These are phyloP conservation scores for Drymonia ruficornis DNA, from an alignment of 2,888 invertebrate species.

Conservation along the genomic window DNA sequence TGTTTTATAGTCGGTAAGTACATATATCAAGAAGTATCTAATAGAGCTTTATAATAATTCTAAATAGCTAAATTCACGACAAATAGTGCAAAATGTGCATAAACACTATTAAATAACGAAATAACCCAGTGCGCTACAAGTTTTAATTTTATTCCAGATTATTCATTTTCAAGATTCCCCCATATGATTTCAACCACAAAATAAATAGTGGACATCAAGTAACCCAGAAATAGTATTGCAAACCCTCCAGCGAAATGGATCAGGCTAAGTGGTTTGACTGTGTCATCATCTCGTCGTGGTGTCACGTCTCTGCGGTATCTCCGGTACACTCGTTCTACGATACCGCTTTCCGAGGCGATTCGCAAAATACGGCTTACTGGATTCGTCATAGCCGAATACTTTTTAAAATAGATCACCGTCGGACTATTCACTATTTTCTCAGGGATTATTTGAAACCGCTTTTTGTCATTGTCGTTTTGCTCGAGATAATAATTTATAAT, in stretches of 20 bases:
- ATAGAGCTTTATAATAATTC: too few species aligned
- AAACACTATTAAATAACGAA: background rate
- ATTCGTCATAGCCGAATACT: slow-evolving; percentile 46
- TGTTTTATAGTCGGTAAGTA: too few species aligned
- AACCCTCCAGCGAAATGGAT: slow-evolving; percentile 50
- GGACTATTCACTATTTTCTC: slow-evolving; percentile 62
- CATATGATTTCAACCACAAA: slow-evolving; percentile 50
- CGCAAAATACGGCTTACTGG: slow-evolving; percentile 48
- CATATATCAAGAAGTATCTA: too few species aligned
- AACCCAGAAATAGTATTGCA: slow-evolving; percentile 46
- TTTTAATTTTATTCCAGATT: slow-evolving; percentile 12
- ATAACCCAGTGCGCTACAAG: too few species aligned
- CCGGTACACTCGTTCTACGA: slow-evolving; percentile 42
- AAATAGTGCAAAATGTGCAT: background rate
- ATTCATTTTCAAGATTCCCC: too few species aligned
- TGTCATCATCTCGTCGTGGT: slow-evolving; percentile 4
- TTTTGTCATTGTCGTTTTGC: slow-evolving; percentile 41
- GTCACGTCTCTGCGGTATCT: slow-evolving; percentile 30
- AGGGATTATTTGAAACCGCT: slow-evolving; percentile 56
- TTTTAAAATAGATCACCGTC: slow-evolving; percentile 57
- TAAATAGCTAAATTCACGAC: too few species aligned
- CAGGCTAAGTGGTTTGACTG: slow-evolving; percentile 38
- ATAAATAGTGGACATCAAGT: slow-evolving; percentile 47
- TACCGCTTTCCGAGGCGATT: slow-evolving; percentile 53
- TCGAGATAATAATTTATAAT: slow-evolving; percentile 42